A percentile compares a stretch with the other conserved stretches of the same genome.
Conservation (phyloP, 1,140 invertebrate species). For the Whitmania pigra region DNA sequence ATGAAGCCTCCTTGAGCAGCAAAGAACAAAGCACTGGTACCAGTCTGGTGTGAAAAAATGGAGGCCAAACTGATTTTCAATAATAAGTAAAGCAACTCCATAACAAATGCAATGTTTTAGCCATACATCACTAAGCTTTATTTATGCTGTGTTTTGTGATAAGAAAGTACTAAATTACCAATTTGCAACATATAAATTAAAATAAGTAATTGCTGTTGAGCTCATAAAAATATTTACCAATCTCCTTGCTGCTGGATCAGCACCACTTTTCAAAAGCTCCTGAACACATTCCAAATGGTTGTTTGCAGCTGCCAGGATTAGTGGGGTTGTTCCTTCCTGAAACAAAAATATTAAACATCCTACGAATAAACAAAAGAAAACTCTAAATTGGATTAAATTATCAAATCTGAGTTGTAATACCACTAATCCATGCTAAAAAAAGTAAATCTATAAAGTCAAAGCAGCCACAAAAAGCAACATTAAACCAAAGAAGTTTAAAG, state of each 20-base stretch:
- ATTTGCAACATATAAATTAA: background rate
- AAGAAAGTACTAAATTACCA: background rate
- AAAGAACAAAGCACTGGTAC: constrained; percentile 79
- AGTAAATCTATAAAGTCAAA: background rate
- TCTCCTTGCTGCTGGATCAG: constrained; percentile 65
- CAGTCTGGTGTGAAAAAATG: constrained; percentile 52
- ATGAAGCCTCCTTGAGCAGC: constrained; percentile 75
- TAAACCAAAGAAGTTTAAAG: background rate
- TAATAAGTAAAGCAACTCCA: constrained; percentile 15
- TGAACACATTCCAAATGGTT: constrained; percentile 72
- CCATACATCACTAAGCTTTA: too few species aligned
- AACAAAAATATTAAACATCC: constrained; percentile 14
- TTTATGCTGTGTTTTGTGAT: too few species aligned
- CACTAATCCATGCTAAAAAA: background rate
- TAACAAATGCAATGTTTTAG: background rate
- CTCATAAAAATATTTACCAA: constrained; percentile 48
- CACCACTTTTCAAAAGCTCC: constrained; percentile 74
- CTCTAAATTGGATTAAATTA: background rate
- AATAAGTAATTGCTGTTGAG: too few species aligned
- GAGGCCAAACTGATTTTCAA: background rate
- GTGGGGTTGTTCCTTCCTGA: constrained; percentile 79
- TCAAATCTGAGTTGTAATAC: background rate
- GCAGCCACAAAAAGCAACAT: too few species aligned
- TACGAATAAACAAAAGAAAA: constrained; percentile 8
- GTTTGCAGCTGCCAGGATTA: constrained; percentile 74